These are phyloP conservation scores for Takifugu flavidus DNA, from an alignment of 2,113 vertebrate genomes.

Conservation along the genomic window DNA sequence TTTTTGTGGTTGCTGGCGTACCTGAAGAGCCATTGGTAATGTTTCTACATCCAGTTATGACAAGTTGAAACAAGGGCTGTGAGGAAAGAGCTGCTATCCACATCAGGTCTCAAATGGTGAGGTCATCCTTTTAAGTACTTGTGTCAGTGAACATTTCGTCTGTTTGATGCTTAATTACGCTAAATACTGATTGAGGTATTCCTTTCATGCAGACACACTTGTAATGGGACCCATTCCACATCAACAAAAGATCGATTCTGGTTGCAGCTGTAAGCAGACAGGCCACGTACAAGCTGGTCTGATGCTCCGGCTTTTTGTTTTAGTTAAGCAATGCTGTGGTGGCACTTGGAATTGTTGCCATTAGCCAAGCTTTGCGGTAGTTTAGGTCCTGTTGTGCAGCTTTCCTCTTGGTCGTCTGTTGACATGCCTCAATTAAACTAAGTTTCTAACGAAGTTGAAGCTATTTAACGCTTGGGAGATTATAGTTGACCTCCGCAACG, in stretches of 20 bases:
- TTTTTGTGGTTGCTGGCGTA: background rate
- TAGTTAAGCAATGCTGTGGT: conserved; percentile 2
- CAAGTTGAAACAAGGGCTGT: too few species aligned
- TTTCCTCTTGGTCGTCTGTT: too few species aligned
- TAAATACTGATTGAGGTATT: background rate
- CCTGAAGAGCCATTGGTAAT: background rate
- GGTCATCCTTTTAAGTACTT: background rate
- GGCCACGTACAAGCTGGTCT: background rate
- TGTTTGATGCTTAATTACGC: background rate
- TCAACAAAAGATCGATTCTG: background rate
- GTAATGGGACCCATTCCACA: background rate
- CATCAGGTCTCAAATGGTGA: background rate
- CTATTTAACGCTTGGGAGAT: too few species aligned
- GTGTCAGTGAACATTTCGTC: background rate
- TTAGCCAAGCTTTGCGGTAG: background rate
- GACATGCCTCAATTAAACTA: too few species aligned
- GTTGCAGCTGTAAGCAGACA: background rate
- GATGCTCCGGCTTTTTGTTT: background rate
- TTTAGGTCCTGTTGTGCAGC: too few species aligned
- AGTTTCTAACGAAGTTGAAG: too few species aligned
- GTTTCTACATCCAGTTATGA: background rate
- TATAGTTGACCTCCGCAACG: too few species aligned
- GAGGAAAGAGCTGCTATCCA: background rate
- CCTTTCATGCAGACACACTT: background rate
- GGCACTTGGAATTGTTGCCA: conserved; percentile 8